Conservation (phyloP, 2,888 invertebrate species). For the Pseudococcus jackbeardsleyi region DNA sequence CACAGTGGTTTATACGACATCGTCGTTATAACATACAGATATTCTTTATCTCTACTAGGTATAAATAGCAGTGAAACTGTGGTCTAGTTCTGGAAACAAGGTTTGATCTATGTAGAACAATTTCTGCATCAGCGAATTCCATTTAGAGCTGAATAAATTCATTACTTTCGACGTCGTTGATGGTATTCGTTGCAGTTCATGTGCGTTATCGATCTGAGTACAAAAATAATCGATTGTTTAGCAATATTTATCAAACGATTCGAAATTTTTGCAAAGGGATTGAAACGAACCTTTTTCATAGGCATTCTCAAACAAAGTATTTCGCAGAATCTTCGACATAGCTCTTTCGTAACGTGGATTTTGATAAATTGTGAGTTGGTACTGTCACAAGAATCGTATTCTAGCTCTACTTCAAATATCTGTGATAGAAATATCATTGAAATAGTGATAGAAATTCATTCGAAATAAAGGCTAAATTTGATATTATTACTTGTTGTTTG, state of each 20-base stretch:
- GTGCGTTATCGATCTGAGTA: constrained; percentile 40
- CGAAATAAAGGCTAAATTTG: neutral
- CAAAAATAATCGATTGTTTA: neutral
- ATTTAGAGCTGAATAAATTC: constrained; percentile 34
- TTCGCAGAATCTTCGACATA: constrained; percentile 89
- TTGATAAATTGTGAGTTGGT: constrained; percentile 75
- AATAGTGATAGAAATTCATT: neutral
- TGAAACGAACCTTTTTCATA: constrained; percentile 76
- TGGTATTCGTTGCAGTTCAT: neutral
- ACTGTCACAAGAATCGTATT: constrained; percentile 49
- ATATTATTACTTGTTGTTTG: no score
- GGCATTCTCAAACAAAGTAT: constrained; percentile 93
- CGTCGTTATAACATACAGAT: constrained; percentile 78
- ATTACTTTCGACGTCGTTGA: constrained; percentile 46
- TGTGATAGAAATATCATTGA: neutral
- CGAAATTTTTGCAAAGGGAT: neutral
- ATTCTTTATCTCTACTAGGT: constrained; percentile 92
- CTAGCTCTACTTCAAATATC: constrained; percentile 59
- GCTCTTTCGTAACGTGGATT: constrained; percentile 87
- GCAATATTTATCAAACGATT: neutral
- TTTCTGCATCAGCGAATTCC: constrained; percentile 45
- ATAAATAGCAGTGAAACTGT: constrained; percentile 77
- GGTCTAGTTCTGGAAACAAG: constrained; percentile 64
- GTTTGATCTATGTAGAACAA: constrained; percentile 63
- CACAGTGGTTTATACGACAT: constrained; percentile 31